Conservation (phyloP, 1,140 invertebrate genomes). For the Bacillus rossius region DNA sequence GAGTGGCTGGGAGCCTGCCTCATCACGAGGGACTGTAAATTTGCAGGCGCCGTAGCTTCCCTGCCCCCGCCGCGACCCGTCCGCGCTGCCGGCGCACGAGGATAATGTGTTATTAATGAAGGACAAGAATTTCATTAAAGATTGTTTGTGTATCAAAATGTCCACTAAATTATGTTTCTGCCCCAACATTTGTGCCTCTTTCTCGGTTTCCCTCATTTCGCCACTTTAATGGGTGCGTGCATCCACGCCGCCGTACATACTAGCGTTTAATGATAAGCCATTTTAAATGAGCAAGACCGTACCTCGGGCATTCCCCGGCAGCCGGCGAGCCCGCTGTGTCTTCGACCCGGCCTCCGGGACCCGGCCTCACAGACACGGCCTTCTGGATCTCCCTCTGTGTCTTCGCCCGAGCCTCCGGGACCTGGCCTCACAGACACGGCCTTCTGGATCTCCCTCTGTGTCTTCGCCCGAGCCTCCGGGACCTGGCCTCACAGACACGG, state of each 20-base stretch:
- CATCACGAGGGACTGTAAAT: conserved; percentile 6
- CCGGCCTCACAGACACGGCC: too few species aligned
- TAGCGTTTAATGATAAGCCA: conserved; percentile 14
- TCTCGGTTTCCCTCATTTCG: not conserved
- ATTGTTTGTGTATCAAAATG: conserved; percentile 59
- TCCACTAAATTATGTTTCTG: conserved; percentile 54
- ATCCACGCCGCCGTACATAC: not conserved
- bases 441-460: too few species aligned
- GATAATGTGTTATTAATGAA: conserved; percentile 60
- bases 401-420: too few species aligned
- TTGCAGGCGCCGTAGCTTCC: not conserved
- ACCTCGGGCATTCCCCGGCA: too few species aligned
- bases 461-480: too few species aligned
- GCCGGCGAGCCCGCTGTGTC: too few species aligned
- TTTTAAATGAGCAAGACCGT: conserved; percentile 12
- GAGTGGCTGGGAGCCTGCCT: not conserved
- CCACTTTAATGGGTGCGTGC: not conserved
- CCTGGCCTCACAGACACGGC: too few species aligned
- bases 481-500: too few species aligned
- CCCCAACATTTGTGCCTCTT: not conserved
- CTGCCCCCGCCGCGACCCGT: not conserved
- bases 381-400: too few species aligned
- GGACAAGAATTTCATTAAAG: conserved; percentile 63
- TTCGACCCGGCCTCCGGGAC: too few species aligned
- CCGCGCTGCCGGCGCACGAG: conserved; percentile 2